These are phyloP conservation scores for Drosophila antonietae DNA, from an alignment of 2,888 invertebrate species.

Conservation along the genomic window DNA sequence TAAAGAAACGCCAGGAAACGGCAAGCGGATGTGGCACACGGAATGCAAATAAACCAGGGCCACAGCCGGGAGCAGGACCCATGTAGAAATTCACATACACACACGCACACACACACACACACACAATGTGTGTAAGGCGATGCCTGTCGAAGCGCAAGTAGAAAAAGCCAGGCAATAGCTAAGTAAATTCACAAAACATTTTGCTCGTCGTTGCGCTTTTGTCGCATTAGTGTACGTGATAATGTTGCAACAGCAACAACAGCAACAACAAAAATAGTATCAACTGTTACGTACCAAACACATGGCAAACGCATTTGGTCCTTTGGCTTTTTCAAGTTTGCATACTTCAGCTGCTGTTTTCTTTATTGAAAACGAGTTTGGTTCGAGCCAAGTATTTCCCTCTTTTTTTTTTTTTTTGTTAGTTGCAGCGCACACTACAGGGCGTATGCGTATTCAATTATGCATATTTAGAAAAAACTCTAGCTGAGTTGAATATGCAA, in stretches of 20 bases:
- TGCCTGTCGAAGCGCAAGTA: conserved; percentile 34
- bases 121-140: neutral
- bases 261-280: conserved; percentile 29
- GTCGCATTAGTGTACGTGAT: conserved; percentile 81
- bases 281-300: conserved; percentile 6
- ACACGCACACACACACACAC: conserved; percentile 2
- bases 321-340: conserved; percentile 22
- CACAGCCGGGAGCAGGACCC: conserved; percentile 28
- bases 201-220: conserved; percentile 75
- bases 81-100: conserved; percentile 25
- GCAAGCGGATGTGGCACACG: conserved; percentile 68
- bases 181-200: conserved; percentile 76
- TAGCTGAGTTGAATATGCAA: neutral
- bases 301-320: conserved; percentile 22
- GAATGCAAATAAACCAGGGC: conserved; percentile 70
- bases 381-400: conserved; percentile 2
- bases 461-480: neutral
- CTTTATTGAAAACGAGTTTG: conserved; percentile 31
- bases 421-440: neutral
- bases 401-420: neutral
- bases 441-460: conserved; percentile 11
- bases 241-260: conserved; percentile 42
- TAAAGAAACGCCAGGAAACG: conserved; percentile 69
- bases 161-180: conserved; percentile 42
- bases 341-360: conserved; percentile 23